These are phyloP conservation scores for Serinus canaria DNA, from an alignment of 2,113 vertebrate species.

Conservation along the genomic window DNA sequence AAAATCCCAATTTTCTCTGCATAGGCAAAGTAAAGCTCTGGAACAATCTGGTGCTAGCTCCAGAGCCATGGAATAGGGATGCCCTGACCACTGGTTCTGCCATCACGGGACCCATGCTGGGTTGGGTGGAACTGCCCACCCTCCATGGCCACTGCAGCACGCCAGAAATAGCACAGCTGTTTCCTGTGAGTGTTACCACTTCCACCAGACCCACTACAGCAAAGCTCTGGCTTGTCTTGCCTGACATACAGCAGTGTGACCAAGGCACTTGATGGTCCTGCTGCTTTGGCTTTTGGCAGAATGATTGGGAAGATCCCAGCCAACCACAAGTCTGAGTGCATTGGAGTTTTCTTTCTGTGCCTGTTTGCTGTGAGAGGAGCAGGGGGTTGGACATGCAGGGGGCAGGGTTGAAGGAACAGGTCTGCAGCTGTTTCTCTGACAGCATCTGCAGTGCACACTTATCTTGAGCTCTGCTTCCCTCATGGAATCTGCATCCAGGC, in stretches of 20 bases:
- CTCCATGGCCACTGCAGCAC: background rate
- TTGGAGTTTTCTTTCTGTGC: background rate
- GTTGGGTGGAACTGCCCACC: background rate
- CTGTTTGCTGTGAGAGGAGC: background rate
- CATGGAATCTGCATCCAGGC: background rate
- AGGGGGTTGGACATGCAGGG: accelerated
- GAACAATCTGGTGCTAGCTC: background rate
- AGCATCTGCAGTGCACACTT: background rate
- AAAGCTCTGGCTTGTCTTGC: background rate
- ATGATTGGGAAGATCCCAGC: background rate
- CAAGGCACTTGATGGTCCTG: background rate
- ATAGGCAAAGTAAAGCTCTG: background rate
- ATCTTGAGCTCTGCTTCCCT: background rate
- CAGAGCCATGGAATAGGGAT: background rate
- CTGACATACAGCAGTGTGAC: background rate
- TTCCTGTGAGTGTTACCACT: accelerated
- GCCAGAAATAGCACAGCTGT: background rate
- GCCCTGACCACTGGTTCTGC: background rate
- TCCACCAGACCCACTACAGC: background rate
- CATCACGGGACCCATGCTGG: accelerated
- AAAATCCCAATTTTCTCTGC: background rate
- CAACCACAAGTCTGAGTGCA: background rate
- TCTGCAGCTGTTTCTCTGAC: background rate
- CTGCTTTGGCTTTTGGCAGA: background rate
- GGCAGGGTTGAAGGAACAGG: too few relatives aligned